Evolutionary conservation across 2,113 vertebrate species (phyloP).

Genomic region (Theropithecus gelada): DNA sequence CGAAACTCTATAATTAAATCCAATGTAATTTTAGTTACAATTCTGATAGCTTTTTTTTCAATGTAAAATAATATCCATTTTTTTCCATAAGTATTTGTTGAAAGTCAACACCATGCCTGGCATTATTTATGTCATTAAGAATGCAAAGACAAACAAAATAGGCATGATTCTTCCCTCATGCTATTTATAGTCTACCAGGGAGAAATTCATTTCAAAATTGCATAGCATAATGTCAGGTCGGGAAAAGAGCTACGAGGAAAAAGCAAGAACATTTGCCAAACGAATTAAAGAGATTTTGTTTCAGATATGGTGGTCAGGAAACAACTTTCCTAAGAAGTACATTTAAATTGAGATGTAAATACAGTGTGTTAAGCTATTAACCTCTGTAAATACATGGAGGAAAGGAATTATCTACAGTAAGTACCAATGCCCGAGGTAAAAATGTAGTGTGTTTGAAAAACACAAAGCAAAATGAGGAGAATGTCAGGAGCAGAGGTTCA

Average conservation of each 20-base stretch:
- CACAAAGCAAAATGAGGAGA: background rate
- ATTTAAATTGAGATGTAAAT: background rate
- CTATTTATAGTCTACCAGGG: background rate
- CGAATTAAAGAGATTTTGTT: background rate
- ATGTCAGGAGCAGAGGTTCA: too few relatives aligned
- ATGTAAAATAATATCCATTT: background rate
- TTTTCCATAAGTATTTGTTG: background rate
- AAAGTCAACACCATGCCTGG: too few relatives aligned
- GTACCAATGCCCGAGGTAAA: background rate
- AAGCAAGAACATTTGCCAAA: background rate
- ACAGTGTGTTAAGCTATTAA: too few relatives aligned
- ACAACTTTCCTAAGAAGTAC: background rate
- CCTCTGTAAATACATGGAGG: background rate
- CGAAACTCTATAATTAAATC: background rate
- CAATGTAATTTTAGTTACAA: background rate
- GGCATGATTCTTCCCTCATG: accelerated
- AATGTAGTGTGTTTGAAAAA: background rate
- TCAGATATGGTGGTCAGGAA: background rate
- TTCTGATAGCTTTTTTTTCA: background rate
- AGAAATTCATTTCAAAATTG: background rate
- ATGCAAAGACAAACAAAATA: background rate
- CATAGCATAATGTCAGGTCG: too few relatives aligned
- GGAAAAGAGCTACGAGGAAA: background rate
- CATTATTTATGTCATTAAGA: background rate
- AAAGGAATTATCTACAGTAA: background rate